phyloP scores from a whole-genome alignment of 2,888 invertebrate genomes.

The Xanthia togata region DNA sequence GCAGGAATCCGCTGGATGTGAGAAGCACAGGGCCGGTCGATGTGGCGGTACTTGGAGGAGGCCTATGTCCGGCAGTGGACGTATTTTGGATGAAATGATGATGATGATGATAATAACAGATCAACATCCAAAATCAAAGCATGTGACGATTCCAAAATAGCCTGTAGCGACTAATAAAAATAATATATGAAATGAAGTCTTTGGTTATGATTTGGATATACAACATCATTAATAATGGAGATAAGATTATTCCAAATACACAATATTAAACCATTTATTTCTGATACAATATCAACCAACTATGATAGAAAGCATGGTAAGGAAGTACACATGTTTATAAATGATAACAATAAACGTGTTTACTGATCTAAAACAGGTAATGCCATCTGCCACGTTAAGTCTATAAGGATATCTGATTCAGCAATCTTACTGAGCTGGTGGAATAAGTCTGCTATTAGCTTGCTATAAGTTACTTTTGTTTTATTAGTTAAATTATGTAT shows the following conservation, averaged over 20 bases:
- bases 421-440: too few species aligned
- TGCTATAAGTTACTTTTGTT: too few species aligned
- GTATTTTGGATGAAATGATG: too few species aligned
- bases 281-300: not conserved
- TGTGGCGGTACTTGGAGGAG: too few species aligned
- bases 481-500: not conserved
- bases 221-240: not conserved
- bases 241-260: not conserved
- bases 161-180: too few species aligned
- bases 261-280: not conserved
- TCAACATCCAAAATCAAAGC: not conserved
- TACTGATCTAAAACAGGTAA: constrained; percentile 12
- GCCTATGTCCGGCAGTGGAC: too few species aligned
- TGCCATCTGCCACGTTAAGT: not conserved
- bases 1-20: too few species aligned
- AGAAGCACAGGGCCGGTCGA: too few species aligned
- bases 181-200: not conserved
- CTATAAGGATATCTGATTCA: too few species aligned
- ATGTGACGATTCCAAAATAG: not conserved
- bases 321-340: not conserved
- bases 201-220: not conserved
- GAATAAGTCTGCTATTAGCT: not conserved
- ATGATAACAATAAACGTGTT: constrained; percentile 17
- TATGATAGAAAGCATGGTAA: not conserved
- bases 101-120: too few species aligned